Evolutionary conservation across 2,797 vertebrate species (phyloP), one percentile per base, ranked within the genome.

Genomic region (Gila robusta): DNA sequence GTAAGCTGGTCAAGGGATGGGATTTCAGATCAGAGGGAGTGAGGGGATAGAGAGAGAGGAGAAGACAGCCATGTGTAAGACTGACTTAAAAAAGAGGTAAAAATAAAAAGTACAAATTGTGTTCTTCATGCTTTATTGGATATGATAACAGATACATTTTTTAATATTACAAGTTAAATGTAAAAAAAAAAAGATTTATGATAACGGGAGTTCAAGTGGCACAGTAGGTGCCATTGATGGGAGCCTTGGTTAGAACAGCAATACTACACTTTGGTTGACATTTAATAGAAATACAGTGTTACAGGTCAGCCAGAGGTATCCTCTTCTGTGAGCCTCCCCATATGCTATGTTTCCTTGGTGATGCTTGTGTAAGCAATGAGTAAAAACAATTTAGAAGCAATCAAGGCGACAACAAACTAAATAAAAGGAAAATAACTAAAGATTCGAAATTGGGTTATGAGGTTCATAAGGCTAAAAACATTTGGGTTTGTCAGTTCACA

Each of bases 11-110:
- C n/a, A 47, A 84, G 28, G 79, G 84, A 82, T 88, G 89, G 82
- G 81, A 84, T 86, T 84, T 91, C 93, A 95, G 92, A 86, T 80
- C 35, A 66, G 73, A 84, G 59, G 41, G 79, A 83, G 70, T 83
- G 44, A 79, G 85, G 84, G 59, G 81, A 84, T 76, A 71, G 71
- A 87, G 78, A 81, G 67, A 64, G 35, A 71, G 80, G n/a, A 77
- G 76, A 52, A 72, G 92, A 91, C 49, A 44, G n/a, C 44, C 47
- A 59, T 78, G 26, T 56, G 52, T 44, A 83, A 9, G 44, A 39
- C 32, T 54, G 28, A 23, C 39, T 78, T 2, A 39, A 79, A 79
- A 41, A 67, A 37, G 5, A 32, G 56, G 28, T 41, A 11, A 10
- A 28, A 59, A 41, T 56, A 0, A 37, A 37, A 19, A 72, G 52